These are phyloP conservation scores for Leucophenga montana DNA, from an alignment of 2,888 invertebrate species.

Conservation along the genomic window DNA sequence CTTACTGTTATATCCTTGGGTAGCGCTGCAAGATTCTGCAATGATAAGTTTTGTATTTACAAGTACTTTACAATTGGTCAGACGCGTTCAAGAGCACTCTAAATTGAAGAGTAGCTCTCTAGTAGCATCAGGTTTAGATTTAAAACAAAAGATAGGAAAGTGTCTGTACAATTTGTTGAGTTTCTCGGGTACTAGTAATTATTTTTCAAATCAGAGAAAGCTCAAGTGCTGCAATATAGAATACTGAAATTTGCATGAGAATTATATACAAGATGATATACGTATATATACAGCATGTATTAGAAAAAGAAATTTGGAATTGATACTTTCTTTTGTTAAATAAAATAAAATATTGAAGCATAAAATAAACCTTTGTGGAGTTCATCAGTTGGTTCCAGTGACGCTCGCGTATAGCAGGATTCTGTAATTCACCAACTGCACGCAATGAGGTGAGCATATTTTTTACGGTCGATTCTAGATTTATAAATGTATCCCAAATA, in stretches of 20 bases:
- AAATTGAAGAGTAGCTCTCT: slow-evolving; percentile 43
- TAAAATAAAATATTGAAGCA: slow-evolving; percentile 28
- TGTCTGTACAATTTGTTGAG: slow-evolving; percentile 60
- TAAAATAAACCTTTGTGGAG: slow-evolving; percentile 87
- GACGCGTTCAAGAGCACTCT: slow-evolving; percentile 37
- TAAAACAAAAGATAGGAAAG: slow-evolving; percentile 37
- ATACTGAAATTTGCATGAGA: slow-evolving; percentile 13
- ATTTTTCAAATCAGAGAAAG: slow-evolving; percentile 17
- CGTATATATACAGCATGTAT: slow-evolving; percentile 58
- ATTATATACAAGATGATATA: slow-evolving; percentile 33
- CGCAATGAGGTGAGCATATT: slow-evolving; percentile 96
- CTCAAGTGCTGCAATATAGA: slow-evolving; percentile 53
- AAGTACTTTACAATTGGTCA: slow-evolving; percentile 64
- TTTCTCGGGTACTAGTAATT: slow-evolving; percentile 32
- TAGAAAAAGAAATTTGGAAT: slow-evolving; percentile 21
- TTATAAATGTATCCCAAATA: slow-evolving; percentile 91
- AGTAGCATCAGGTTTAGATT: slow-evolving; percentile 37
- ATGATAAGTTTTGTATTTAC: slow-evolving; percentile 72
- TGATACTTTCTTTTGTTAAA: neutral
- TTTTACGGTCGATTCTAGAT: slow-evolving; percentile 92
- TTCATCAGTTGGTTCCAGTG: slow-evolving; percentile 98
- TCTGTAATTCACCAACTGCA: slow-evolving; percentile 96
- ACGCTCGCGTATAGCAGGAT: slow-evolving; percentile 94
- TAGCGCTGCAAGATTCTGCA: slow-evolving; percentile 87
- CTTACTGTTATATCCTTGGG: slow-evolving; percentile 87